phyloP scores from a whole-genome alignment of 2,888 invertebrate species.

The Orchesellides sinensis region DNA sequence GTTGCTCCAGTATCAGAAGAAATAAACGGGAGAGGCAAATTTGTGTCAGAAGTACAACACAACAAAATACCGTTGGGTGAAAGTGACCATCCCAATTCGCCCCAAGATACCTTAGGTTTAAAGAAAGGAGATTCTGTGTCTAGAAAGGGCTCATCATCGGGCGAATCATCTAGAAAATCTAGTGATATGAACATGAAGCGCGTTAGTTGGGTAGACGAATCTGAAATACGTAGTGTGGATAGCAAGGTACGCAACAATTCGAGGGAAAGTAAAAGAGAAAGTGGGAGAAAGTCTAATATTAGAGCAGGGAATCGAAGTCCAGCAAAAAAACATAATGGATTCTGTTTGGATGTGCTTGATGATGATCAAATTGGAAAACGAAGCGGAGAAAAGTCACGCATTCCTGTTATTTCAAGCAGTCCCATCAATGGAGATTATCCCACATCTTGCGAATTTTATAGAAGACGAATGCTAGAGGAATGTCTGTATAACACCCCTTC shows the following conservation, averaged over 20 bases:
- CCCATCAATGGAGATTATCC: conserved; percentile 33
- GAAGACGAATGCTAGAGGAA: conserved; percentile 65
- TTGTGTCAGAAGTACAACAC: neutral
- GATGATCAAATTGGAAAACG: conserved; percentile 8
- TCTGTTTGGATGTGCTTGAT: conserved; percentile 1
- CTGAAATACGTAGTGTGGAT: conserved; percentile 2
- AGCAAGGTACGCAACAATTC: neutral
- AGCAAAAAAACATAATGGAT: conserved; percentile 33
- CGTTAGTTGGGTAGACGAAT: conserved; percentile 51
- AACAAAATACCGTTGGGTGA: neutral
- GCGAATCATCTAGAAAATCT: conserved; percentile 9
- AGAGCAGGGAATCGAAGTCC: conserved; percentile 14
- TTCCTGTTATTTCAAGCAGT: conserved; percentile 42
- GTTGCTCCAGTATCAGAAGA: neutral
- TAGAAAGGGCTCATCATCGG: conserved; percentile 1
- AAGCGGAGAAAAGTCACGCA: conserved; percentile 57
- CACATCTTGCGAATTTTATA: conserved; percentile 68
- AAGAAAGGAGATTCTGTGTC: neutral
- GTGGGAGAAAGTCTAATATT: conserved; percentile 48
- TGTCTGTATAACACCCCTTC: conserved; percentile 44
- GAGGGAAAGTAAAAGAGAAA: conserved; percentile 38
- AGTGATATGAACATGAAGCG: conserved; percentile 45
- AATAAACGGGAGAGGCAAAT: conserved; percentile 12
- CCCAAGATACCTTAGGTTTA: conserved; percentile 8
- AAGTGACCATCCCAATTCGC: conserved; percentile 23